phyloP scores from a whole-genome alignment of 2,888 invertebrate species.

The Hirtodrosophila confusa region DNA sequence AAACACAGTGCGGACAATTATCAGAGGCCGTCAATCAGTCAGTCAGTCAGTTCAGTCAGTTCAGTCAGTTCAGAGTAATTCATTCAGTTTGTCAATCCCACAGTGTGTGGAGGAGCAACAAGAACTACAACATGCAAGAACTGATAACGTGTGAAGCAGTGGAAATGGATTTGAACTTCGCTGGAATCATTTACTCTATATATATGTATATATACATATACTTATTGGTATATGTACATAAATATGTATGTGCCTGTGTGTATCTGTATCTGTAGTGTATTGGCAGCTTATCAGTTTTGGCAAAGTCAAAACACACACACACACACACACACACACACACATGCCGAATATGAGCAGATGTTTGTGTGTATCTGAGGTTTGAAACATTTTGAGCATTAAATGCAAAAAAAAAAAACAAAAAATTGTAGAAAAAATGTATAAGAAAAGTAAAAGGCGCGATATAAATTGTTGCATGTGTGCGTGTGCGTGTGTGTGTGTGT shows the following conservation, averaged over 20 bases:
- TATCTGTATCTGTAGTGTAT: slow-evolving; percentile 30
- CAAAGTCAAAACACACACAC: slow-evolving; percentile 37
- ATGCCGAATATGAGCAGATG: slow-evolving; percentile 33
- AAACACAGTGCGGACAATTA: slow-evolving; percentile 27
- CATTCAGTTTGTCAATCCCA: slow-evolving; percentile 33
- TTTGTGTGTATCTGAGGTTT: slow-evolving; percentile 42
- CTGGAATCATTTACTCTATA: slow-evolving; percentile 33
- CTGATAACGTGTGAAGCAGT: slow-evolving; percentile 60
- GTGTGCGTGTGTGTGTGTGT: slow-evolving; percentile 1
- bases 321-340: slow-evolving; percentile 10
- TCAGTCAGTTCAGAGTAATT: slow-evolving; percentile 11
- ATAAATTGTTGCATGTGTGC: slow-evolving; percentile 16
- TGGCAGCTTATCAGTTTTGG: slow-evolving; percentile 61
- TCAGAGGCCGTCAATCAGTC: slow-evolving; percentile 40
- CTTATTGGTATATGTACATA: background rate
- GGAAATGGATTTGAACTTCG: slow-evolving; percentile 80
- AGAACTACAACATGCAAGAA: slow-evolving; percentile 71
- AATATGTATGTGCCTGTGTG: slow-evolving; percentile 14
- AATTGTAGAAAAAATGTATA: slow-evolving; percentile 11
- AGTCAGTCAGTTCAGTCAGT: slow-evolving; percentile 26
- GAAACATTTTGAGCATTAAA: slow-evolving; percentile 46
- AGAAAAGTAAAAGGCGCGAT: slow-evolving; percentile 37
- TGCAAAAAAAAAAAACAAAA: slow-evolving; percentile 36
- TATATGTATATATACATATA: slow-evolving; percentile 7
- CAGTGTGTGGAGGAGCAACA: slow-evolving; percentile 33